Conservation (phyloP, 2,888 invertebrate genomes). For the Pristionchus exspectatus region DNA sequence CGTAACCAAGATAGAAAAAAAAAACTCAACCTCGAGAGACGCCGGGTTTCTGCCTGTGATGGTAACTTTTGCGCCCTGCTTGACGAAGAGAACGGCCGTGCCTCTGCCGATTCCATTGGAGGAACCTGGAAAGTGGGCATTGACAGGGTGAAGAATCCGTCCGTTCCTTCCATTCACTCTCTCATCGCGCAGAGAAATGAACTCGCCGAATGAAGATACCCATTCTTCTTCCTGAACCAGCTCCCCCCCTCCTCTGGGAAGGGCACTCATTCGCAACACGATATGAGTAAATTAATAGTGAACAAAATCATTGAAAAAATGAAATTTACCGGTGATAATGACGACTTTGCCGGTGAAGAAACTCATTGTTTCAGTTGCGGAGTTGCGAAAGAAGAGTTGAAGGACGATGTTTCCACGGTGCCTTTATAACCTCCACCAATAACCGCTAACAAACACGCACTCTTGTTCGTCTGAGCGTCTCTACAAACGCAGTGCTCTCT, state of each 20-base stretch:
- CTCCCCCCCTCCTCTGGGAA: no score
- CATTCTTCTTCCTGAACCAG: no score
- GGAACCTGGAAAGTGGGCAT: constrained; percentile 8
- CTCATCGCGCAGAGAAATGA: no score
- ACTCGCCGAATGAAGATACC: no score
- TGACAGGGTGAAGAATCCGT: no score
- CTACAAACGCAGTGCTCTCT: background rate
- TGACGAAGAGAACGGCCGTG: background rate
- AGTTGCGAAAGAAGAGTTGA: background rate
- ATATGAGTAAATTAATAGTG: background rate
- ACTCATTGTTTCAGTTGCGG: background rate
- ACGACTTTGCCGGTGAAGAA: constrained; percentile 18
- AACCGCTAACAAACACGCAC: background rate
- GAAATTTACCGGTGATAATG: background rate
- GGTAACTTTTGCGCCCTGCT: background rate
- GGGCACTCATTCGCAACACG: background rate
- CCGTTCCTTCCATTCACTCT: no score
- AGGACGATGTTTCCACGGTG: no score
- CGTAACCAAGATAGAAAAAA: background rate
- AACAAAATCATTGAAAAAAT: background rate
- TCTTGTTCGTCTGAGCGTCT: background rate
- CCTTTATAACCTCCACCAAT: background rate
- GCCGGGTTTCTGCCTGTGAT: constrained; percentile 13
- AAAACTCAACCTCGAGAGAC: background rate
- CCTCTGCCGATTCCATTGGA: constrained; percentile 23